Conservation (phyloP, 2,797 vertebrate genomes). For the Anas georgica region DNA sequence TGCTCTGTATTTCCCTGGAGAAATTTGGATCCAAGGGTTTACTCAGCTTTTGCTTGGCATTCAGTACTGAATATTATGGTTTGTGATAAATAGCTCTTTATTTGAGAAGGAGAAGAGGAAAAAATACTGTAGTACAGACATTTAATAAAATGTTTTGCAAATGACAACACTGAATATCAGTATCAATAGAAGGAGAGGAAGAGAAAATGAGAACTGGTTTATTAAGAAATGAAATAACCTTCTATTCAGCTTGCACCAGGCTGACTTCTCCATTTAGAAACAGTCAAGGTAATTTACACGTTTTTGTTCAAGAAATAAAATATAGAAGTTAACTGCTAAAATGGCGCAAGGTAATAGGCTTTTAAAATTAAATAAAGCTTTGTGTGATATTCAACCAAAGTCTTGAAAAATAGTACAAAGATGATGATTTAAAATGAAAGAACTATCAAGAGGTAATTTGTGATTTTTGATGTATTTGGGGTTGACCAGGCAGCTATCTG, state of each 20-base stretch:
- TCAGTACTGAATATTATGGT: neutral
- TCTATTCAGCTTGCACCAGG: too few species aligned
- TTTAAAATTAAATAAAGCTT: neutral
- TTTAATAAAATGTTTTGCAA: neutral
- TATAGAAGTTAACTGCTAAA: neutral
- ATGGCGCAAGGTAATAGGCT: neutral
- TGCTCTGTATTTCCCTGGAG: neutral
- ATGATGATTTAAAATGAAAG: neutral
- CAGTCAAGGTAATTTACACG: too few species aligned
- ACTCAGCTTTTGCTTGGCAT: neutral
- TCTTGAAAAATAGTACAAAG: neutral
- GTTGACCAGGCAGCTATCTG: neutral
- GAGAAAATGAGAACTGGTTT: neutral
- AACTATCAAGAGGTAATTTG: neutral
- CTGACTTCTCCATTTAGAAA: too few species aligned
- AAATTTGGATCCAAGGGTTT: neutral
- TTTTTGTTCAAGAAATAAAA: too few species aligned
- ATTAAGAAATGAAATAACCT: neutral
- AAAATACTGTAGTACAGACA: neutral
- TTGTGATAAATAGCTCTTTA: neutral
- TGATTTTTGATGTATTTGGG: neutral
- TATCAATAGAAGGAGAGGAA: neutral
- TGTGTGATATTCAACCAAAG: neutral
- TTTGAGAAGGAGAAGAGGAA: neutral
- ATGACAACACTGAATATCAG: neutral